Evolutionary conservation across 2,888 invertebrate genomes (phyloP).

Genomic region (Chymomyza amoena): DNA sequence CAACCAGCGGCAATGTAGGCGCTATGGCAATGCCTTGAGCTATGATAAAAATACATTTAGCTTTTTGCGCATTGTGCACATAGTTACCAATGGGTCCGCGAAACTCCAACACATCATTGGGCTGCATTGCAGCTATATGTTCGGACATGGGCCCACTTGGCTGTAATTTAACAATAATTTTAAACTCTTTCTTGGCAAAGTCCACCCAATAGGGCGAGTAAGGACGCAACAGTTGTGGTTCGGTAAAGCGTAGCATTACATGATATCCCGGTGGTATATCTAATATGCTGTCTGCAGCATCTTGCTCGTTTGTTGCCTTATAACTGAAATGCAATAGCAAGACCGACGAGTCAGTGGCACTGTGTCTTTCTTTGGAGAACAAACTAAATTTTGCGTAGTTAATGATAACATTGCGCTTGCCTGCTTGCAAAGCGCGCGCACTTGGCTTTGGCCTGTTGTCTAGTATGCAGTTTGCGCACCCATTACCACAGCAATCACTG

Average conservation of each 20-base stretch:
- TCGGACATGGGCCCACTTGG: slow-evolving; percentile 82
- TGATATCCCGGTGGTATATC: slow-evolving; percentile 73
- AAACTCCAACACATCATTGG: slow-evolving; percentile 82
- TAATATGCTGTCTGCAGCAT: slow-evolving; percentile 47
- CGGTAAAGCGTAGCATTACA: slow-evolving; percentile 59
- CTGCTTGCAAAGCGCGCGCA: slow-evolving; percentile 32
- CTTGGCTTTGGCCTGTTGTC: slow-evolving; percentile 59
- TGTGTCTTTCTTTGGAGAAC: slow-evolving; percentile 36
- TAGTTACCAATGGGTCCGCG: slow-evolving; percentile 85
- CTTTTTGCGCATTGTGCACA: slow-evolving; percentile 32
- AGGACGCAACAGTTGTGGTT: slow-evolving; percentile 60
- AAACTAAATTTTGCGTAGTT: slow-evolving; percentile 53
- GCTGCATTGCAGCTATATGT: slow-evolving; percentile 79
- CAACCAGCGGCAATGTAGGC: slow-evolving; percentile 84
- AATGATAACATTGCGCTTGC: slow-evolving; percentile 57
- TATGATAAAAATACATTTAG: slow-evolving; percentile 79
- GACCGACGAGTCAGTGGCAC: slow-evolving; percentile 26
- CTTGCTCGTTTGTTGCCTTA: slow-evolving; percentile 8
- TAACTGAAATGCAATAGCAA: slow-evolving; percentile 66
- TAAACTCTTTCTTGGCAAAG: slow-evolving; percentile 78
- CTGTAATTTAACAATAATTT: slow-evolving; percentile 83
- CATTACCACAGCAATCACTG: slow-evolving; percentile 77
- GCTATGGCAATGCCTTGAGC: slow-evolving; percentile 89
- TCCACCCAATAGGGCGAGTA: slow-evolving; percentile 77
- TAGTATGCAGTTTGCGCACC: slow-evolving; percentile 76